Conservation (phyloP, 2,888 invertebrate genomes). For the Napeogenes inachia region DNA sequence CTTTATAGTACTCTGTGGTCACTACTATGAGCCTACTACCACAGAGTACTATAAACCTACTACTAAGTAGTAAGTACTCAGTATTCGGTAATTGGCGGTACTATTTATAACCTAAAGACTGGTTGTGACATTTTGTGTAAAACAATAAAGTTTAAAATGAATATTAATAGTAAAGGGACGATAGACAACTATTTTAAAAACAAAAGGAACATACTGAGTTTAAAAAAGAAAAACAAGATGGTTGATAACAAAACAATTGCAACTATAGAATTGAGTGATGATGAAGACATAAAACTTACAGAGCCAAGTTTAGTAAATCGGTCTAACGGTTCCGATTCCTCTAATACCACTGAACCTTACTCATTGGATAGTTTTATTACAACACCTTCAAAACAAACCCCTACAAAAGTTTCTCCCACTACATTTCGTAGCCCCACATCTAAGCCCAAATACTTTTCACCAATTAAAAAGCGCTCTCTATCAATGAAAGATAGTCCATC, state of each 20-base stretch:
- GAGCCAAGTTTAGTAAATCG: background rate
- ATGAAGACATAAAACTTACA: background rate
- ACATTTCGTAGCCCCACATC: conserved; percentile 34
- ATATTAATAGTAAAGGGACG: conserved; percentile 9
- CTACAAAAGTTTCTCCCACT: conserved; percentile 9
- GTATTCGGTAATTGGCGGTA: too few species aligned
- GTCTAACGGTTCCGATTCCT: background rate
- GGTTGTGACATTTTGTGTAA: too few species aligned
- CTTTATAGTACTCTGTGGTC: too few species aligned
- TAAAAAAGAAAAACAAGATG: background rate
- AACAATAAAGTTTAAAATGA: conserved; percentile 7
- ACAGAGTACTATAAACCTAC: too few species aligned
- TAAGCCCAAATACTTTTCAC: conserved; percentile 52
- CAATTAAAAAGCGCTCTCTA: conserved; percentile 50
- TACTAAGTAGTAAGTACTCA: too few species aligned
- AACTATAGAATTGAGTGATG: background rate
- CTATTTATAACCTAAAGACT: too few species aligned
- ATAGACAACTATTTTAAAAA: conserved; percentile 13
- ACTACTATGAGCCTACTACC: too few species aligned
- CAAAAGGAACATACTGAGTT: background rate
- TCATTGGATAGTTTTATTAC: conserved; percentile 5
- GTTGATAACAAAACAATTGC: background rate
- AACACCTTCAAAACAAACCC: conserved; percentile 15
- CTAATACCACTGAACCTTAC: background rate
- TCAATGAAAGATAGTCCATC: conserved; percentile 36